A percentile compares a stretch with the other conserved stretches of the same genome.
Evolutionary conservation across 1,140 invertebrate genomes (phyloP).

Genomic region (Zaprionus taronus): DNA sequence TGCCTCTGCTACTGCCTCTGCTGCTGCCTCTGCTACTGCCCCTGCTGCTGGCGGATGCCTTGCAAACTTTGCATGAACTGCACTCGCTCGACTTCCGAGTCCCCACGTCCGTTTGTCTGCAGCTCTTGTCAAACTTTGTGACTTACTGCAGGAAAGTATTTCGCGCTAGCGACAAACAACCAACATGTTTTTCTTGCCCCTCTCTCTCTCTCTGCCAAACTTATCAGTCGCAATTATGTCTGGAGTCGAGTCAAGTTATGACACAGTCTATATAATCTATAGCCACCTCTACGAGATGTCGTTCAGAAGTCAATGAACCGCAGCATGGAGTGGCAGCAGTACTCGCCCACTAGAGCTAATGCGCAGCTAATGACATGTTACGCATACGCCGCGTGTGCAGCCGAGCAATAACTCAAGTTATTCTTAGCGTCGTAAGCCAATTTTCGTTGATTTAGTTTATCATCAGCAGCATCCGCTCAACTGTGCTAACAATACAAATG

Average conservation of each 20-base stretch:
- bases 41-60: constrained; percentile 21
- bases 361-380: constrained; percentile 64
- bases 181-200: constrained; percentile 49
- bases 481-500: constrained; percentile 59
- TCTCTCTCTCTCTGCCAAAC: constrained; percentile 29
- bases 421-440: constrained; percentile 75
- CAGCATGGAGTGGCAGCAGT: background rate
- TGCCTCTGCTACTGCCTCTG: too few species aligned
- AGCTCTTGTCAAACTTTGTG: constrained; percentile 54
- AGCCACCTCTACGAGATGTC: background rate
- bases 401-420: constrained; percentile 68
- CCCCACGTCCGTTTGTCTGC: background rate
- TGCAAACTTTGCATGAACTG: constrained; percentile 56
- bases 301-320: background rate
- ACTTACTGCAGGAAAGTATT: constrained; percentile 34
- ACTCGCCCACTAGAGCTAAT: constrained; percentile 1
- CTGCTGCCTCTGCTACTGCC: background rate
- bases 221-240: constrained; percentile 32
- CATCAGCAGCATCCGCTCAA: constrained; percentile 58
- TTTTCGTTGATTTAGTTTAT: constrained; percentile 83
- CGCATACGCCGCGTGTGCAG: constrained; percentile 65
- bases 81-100: constrained; percentile 36
- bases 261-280: constrained; percentile 8
- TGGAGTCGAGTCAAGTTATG: constrained; percentile 7
- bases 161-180: constrained; percentile 66